Evolutionary conservation across 2,888 invertebrate species (phyloP).

Genomic region (Callyntrura sp.): DNA sequence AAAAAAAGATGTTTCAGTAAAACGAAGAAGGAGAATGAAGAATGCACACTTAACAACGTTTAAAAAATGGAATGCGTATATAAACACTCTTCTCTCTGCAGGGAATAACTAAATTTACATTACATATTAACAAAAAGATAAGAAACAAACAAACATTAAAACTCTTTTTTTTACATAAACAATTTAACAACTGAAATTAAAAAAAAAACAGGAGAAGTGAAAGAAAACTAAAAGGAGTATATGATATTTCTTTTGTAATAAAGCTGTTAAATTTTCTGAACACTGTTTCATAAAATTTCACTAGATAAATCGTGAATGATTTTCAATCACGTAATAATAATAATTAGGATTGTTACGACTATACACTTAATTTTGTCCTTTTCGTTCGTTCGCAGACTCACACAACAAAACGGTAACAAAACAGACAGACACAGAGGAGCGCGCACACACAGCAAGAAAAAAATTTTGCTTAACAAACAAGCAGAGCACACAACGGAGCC

Average conservation of each 20-base stretch:
- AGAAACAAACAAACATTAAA: conserved; percentile 33
- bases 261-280: conserved; percentile 25
- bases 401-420: background rate
- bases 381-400: conserved; percentile 55
- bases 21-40: conserved; percentile 27
- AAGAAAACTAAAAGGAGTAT: background rate
- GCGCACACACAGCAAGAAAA: background rate
- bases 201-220: conserved; percentile 17
- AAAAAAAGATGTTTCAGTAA: conserved; percentile 27
- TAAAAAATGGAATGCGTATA: conserved; percentile 53
- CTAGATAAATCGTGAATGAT: conserved; percentile 2
- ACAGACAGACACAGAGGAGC: background rate
- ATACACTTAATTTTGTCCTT: background rate
- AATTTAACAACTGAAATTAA: conserved; percentile 21
- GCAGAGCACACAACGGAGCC: conserved; percentile 68
- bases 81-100: background rate
- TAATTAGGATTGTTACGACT: background rate
- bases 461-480: conserved; percentile 58
- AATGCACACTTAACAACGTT: conserved; percentile 55
- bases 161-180: conserved; percentile 31
- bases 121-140: background rate
- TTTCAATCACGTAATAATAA: conserved; percentile 9
- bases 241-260: background rate
- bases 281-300: conserved; percentile 40
- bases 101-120: background rate